phyloP scores from a whole-genome alignment of 2,888 invertebrate genomes.

The Camponotus fellah region DNA sequence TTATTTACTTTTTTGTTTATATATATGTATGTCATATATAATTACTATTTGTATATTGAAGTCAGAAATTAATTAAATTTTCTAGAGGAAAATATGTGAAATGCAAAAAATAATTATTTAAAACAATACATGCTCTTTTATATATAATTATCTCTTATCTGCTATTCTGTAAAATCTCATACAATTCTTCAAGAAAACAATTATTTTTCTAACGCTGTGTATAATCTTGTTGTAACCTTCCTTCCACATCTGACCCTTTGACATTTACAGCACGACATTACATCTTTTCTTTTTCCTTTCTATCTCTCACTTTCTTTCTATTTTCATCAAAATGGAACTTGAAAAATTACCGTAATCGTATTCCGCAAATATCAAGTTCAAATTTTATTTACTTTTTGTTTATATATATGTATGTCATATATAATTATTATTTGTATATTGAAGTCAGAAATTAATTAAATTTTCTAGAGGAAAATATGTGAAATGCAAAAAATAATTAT shows the following conservation, averaged over 20 bases:
- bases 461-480: not conserved
- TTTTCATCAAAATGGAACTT: not conserved
- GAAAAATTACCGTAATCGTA: not conserved
- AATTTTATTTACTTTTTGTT: not conserved
- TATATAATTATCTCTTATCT: not conserved
- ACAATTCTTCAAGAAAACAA: constrained; percentile 36
- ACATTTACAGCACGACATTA: not conserved
- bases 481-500: not conserved
- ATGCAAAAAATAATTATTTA: not conserved
- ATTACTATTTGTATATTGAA: not conserved
- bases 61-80: not conserved
- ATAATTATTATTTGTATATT: not conserved
- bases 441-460: not conserved
- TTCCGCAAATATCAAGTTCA: not conserved
- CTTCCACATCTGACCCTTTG: too few relatives aligned
- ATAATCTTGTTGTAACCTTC: too few relatives aligned
- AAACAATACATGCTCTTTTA: not conserved
- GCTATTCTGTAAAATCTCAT: not conserved
- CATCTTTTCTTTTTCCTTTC: not conserved
- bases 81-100: not conserved
- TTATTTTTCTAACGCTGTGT: too few relatives aligned
- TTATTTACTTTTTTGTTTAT: not conserved
- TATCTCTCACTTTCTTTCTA: not conserved
- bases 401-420: not conserved
- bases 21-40: not conserved